Percentiles rank a stretch among this genome's conserved stretches.
These are phyloP conservation scores for Falco biarmicus DNA, from an alignment of 2,797 vertebrate genomes.

Conservation along the genomic window DNA sequence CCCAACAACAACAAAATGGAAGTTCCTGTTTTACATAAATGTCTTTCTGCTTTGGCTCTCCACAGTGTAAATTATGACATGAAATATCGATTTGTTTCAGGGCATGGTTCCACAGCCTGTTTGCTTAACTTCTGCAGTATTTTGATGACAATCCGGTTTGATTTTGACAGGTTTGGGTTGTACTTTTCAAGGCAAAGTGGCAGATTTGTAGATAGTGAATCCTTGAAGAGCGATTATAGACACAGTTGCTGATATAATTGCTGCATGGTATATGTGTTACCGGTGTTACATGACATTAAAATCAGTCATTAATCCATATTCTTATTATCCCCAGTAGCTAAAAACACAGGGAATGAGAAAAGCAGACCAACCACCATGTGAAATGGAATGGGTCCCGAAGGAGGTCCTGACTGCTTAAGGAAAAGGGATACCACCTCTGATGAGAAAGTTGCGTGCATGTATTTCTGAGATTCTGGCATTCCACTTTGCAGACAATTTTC, in stretches of 20 bases:
- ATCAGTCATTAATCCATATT: neutral
- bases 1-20: neutral
- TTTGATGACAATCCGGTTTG: conserved; percentile 45
- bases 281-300: conserved; percentile 16
- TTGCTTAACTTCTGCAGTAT: conserved; percentile 13
- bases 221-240: conserved; percentile 21
- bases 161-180: conserved; percentile 31
- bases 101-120: neutral
- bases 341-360: neutral
- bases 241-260: conserved; percentile 38
- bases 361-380: neutral
- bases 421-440: neutral
- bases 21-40: neutral
- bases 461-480: neutral
- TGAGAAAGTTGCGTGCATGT: neutral
- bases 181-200: conserved; percentile 31
- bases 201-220: conserved; percentile 37
- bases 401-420: neutral
- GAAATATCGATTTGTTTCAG: conserved; percentile 29
- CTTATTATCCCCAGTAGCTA: conserved; percentile 11
- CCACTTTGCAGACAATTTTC: neutral
- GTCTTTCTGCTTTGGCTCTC: neutral
- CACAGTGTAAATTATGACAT: neutral
- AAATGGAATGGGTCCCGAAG: neutral
- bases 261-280: neutral